These are phyloP conservation scores for Drosophila ananassae DNA, from an alignment of 1,140 invertebrate genomes.

Conservation along the genomic window DNA sequence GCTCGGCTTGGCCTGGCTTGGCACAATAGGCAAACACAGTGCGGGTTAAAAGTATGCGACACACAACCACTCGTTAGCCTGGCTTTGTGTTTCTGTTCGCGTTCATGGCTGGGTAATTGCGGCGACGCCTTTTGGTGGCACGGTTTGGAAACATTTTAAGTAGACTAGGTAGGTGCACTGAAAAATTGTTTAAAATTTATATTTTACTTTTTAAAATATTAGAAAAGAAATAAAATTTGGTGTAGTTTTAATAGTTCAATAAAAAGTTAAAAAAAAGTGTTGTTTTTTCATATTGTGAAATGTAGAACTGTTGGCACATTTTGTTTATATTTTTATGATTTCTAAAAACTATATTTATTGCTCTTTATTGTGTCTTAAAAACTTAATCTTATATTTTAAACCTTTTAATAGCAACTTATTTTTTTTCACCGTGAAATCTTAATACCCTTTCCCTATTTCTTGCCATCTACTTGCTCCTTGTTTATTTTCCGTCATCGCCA, in stretches of 20 bases:
- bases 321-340: too few species aligned
- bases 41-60: conserved; percentile 57
- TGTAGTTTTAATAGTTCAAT: too few species aligned
- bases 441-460: neutral
- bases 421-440: neutral
- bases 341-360: too few species aligned
- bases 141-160: conserved; percentile 57
- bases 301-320: too few species aligned
- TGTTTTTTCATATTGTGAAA: too few species aligned
- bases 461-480: neutral
- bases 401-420: too few species aligned
- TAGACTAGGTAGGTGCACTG: conserved; percentile 11
- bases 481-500: conserved; percentile 21
- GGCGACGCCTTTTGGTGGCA: conserved; percentile 74
- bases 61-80: conserved; percentile 19
- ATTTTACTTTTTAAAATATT: too few species aligned
- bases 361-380: too few species aligned
- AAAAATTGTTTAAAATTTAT: neutral
- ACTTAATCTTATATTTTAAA: too few species aligned
- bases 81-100: conserved; percentile 25
- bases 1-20: neutral
- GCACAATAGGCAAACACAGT: conserved; percentile 65
- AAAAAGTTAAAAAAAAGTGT: too few species aligned
- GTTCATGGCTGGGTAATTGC: conserved; percentile 64
- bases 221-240: too few species aligned